Percentiles rank a stretch among this genome's conserved stretches.
Evolutionary conservation across 2,113 vertebrate genomes (phyloP).

Genomic region (Chiloscyllium plagiosum): DNA sequence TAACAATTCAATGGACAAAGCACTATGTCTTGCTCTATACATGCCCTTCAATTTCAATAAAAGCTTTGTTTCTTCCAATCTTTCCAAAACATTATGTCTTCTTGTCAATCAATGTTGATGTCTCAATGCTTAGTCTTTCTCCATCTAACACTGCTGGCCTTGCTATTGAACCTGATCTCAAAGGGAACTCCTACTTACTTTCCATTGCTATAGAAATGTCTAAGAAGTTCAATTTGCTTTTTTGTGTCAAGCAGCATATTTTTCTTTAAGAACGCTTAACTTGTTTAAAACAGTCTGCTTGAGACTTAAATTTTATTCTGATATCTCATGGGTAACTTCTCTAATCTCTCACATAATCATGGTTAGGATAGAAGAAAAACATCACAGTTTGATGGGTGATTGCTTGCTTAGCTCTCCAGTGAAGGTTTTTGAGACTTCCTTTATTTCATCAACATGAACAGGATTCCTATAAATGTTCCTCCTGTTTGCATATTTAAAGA

Average conservation of each 20-base stretch:
- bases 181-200: neutral
- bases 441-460: neutral
- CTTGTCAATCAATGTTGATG: neutral
- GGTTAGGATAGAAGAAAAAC: neutral
- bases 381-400: neutral
- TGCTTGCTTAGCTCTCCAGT: neutral
- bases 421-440: neutral
- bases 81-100: neutral
- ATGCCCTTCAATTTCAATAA: neutral
- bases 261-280: neutral
- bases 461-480: neutral
- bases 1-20: neutral
- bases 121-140: neutral
- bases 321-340: neutral
- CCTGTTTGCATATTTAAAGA: neutral
- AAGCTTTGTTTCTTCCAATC: neutral
- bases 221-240: neutral
- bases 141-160: neutral
- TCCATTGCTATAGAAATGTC: neutral
- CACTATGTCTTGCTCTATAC: neutral
- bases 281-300: neutral
- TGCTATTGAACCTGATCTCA: neutral
- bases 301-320: neutral
- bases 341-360: neutral
- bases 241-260: neutral